phyloP scores from a whole-genome alignment of 2,113 vertebrate species.

The Dermatemys mawii region DNA sequence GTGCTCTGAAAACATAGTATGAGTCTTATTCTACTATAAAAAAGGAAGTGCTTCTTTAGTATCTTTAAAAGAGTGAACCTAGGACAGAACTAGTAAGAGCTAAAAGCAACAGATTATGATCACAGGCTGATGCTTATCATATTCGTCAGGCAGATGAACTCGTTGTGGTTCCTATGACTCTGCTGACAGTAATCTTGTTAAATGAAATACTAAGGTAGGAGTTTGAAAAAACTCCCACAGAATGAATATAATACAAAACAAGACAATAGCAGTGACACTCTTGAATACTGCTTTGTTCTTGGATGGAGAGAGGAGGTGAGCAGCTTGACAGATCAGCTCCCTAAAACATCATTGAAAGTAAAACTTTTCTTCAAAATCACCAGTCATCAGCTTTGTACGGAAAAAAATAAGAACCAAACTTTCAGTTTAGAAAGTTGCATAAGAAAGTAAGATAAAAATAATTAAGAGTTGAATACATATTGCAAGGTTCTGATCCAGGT shows the following conservation, averaged over 20 bases:
- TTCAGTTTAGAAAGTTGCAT: constrained; percentile 36
- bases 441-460: not conserved
- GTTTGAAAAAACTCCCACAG: constrained; percentile 14
- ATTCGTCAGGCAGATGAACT: not conserved
- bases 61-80: not conserved
- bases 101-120: not conserved
- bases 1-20: not conserved
- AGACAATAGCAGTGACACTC: not conserved
- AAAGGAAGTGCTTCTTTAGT: not conserved
- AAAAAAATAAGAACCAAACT: not conserved
- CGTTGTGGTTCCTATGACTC: not conserved
- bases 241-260: not conserved
- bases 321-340: constrained; percentile 25
- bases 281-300: not conserved
- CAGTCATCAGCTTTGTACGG: constrained; percentile 12
- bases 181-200: not conserved
- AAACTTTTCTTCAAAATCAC: constrained; percentile 25
- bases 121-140: not conserved
- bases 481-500: constrained; percentile 3
- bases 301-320: not conserved
- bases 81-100: not conserved
- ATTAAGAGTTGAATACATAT: not conserved
- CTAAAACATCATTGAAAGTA: constrained; percentile 35
- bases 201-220: not conserved
- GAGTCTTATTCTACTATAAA: not conserved